These are phyloP conservation scores for Aurelia sp. DNA, from an alignment of 30 jellyfish, hydroid and myxozoan species.

Conservation along the genomic window DNA sequence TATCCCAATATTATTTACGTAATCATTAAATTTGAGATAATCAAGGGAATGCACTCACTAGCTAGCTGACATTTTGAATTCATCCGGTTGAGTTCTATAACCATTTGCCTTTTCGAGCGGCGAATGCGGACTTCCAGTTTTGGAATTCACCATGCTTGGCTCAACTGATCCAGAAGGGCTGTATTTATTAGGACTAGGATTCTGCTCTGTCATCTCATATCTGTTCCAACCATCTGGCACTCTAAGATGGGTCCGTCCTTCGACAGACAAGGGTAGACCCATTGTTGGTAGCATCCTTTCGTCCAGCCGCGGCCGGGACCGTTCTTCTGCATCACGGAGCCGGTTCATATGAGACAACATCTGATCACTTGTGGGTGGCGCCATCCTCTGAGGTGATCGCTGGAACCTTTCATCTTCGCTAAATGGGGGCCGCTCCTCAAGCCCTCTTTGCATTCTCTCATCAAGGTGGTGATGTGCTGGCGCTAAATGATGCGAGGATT, in stretches of 20 bases:
- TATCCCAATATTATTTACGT: conserved; percentile 8
- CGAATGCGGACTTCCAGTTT: conserved; percentile 1
- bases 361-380: conserved; percentile 7
- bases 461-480: conserved; percentile 8
- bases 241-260: conserved; percentile 30
- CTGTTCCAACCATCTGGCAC: conserved; percentile 48
- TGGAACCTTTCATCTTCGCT: conserved; percentile 14
- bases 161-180: neutral
- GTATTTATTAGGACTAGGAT: conserved; percentile 7
- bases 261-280: neutral
- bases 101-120: conserved; percentile 16
- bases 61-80: conserved; percentile 3
- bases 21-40: neutral
- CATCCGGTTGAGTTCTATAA: conserved; percentile 9
- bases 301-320: neutral
- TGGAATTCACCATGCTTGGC: neutral
- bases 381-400: conserved; percentile 7
- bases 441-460: conserved; percentile 8
- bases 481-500: neutral
- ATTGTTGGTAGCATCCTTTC: conserved; percentile 10
- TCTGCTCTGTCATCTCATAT: conserved; percentile 4
- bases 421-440: conserved; percentile 13
- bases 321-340: conserved; percentile 14
- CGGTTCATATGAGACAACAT: conserved; percentile 11
- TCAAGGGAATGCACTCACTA: conserved; percentile 16